Evolutionary conservation across 1,140 invertebrate species (phyloP).

Genomic region (Lysiphlebus fabarum): DNA sequence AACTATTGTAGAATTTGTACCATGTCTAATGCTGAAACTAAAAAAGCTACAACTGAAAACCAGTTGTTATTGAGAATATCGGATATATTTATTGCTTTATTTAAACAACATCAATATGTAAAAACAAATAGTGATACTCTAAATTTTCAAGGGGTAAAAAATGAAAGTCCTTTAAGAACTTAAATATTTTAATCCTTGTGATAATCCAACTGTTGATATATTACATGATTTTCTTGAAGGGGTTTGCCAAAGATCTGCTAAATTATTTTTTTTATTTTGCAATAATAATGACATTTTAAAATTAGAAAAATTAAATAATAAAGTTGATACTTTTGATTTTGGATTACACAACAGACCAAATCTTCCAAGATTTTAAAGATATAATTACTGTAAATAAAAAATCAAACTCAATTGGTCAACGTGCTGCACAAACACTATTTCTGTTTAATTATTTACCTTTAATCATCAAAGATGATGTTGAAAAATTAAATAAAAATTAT

Average conservation of each 20-base stretch:
- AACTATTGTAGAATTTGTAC: conserved; percentile 29
- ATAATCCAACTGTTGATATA: too few relatives aligned
- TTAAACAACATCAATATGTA: background rate
- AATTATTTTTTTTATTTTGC: background rate
- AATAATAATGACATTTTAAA: conserved; percentile 24
- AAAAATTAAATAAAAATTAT: background rate
- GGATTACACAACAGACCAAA: conserved; percentile 23
- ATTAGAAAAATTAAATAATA: conserved; percentile 27
- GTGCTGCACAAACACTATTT: conserved; percentile 17
- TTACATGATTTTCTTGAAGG: too few relatives aligned
- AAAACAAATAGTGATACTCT: conserved; percentile 11
- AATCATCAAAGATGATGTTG: conserved; percentile 22
- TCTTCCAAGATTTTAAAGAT: conserved; percentile 26
- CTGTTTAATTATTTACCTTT: conserved; percentile 25
- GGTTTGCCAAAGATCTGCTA: too few relatives aligned
- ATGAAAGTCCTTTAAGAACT: too few relatives aligned
- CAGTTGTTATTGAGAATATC: conserved; percentile 22
- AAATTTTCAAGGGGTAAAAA: too few relatives aligned
- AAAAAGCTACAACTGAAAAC: conserved; percentile 12
- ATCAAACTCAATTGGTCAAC: conserved; percentile 16
- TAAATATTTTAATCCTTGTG: too few relatives aligned
- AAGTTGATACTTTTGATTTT: conserved; percentile 27
- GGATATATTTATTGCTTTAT: conserved; percentile 10
- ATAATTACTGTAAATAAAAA: conserved; percentile 16
- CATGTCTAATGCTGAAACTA: conserved; percentile 21